These are phyloP conservation scores for Serilophus lunatus DNA, from an alignment of 2,113 vertebrate genomes.

Conservation along the genomic window DNA sequence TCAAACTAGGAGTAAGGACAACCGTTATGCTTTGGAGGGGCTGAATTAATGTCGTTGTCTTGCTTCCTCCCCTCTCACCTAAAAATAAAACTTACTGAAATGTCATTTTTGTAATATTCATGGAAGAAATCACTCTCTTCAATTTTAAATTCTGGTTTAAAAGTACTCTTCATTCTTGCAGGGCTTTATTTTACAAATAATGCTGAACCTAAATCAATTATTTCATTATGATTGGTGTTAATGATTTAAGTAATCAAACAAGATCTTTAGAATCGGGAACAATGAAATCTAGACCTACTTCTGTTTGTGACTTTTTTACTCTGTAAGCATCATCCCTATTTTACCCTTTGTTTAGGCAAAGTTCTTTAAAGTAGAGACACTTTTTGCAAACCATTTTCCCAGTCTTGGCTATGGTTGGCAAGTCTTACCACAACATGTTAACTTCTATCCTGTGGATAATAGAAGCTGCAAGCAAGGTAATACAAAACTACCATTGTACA, in stretches of 20 bases:
- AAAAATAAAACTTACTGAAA: constrained; percentile 33
- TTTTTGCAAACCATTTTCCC: not conserved
- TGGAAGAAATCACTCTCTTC: not conserved
- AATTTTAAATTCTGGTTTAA: not conserved
- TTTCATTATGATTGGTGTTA: not conserved
- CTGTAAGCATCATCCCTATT: not conserved
- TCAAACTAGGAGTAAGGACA: not conserved
- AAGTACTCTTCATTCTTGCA: not conserved
- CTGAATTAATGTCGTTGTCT: not conserved
- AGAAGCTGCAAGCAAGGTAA: not conserved
- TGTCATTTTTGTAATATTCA: not conserved
- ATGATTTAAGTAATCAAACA: not conserved
- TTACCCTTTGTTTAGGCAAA: not conserved
- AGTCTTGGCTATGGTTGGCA: not conserved
- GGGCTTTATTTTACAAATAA: not conserved
- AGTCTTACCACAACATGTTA: not conserved
- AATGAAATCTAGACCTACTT: not conserved
- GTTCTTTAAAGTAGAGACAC: not conserved
- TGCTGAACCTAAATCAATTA: not conserved
- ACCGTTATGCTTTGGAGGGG: not conserved
- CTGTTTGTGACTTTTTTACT: not conserved
- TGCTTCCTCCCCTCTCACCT: not conserved
- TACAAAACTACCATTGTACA: not conserved
- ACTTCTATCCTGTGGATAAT: not conserved
- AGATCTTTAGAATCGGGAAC: not conserved